These are phyloP conservation scores for Notospermus geniculatus DNA, from an alignment of 1,140 invertebrate genomes.

Conservation along the genomic window DNA sequence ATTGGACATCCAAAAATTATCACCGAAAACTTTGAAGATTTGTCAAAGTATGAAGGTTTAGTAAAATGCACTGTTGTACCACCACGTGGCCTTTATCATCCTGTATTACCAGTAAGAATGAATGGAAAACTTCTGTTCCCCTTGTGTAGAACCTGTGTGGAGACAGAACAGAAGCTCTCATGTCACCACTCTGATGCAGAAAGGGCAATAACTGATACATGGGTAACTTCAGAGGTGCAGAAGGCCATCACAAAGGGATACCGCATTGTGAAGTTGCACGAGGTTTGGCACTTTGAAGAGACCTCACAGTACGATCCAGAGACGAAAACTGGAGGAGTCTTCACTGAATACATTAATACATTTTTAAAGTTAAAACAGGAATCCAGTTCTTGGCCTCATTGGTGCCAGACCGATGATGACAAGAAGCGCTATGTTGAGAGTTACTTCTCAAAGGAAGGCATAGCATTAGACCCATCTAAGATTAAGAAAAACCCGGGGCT, in stretches of 20 bases:
- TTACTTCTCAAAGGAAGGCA: conserved; percentile 44
- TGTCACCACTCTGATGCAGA: conserved; percentile 36
- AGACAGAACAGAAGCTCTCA: neutral
- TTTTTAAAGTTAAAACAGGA: conserved; percentile 36
- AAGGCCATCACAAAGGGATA: conserved; percentile 49
- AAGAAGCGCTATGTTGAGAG: conserved; percentile 40
- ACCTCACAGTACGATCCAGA: neutral
- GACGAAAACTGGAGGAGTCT: conserved; percentile 12
- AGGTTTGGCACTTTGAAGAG: conserved; percentile 45
- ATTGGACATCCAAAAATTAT: conserved; percentile 48
- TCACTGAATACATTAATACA: conserved; percentile 27
- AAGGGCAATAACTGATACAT: conserved; percentile 46
- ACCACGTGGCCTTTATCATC: neutral
- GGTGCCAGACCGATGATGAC: conserved; percentile 18
- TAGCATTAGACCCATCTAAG: conserved; percentile 41
- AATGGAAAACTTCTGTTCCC: conserved; percentile 27
- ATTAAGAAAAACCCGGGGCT: conserved; percentile 49
- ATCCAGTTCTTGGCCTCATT: conserved; percentile 24
- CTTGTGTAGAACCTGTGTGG: conserved; percentile 28
- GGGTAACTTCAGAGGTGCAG: conserved; percentile 10
- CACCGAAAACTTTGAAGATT: conserved; percentile 29
- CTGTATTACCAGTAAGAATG: neutral
- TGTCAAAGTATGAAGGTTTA: conserved; percentile 32
- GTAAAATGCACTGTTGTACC: conserved; percentile 19
- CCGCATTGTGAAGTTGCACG: conserved; percentile 41